phyloP scores from a whole-genome alignment of 2,113 vertebrate genomes.

The Nerophis ophidion region DNA sequence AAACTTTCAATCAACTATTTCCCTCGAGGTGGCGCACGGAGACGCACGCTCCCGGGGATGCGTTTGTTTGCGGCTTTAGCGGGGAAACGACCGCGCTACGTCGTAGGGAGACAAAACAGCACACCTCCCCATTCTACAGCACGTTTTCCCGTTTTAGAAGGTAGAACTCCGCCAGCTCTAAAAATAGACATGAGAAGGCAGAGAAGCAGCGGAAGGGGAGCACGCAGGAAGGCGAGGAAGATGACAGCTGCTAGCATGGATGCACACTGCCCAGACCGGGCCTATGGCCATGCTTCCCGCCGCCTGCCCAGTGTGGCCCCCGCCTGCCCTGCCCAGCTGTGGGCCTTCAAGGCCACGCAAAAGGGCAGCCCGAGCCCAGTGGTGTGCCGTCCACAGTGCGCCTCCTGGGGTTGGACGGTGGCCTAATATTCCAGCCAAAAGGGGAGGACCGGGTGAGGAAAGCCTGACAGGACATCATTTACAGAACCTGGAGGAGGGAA shows the following conservation, averaged over 20 bases:
- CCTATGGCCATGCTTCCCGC: conserved; percentile 47
- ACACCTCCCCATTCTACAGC: conserved; percentile 62
- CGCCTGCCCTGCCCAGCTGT: conserved; percentile 46
- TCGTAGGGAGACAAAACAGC: conserved; percentile 18
- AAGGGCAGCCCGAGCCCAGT: conserved; percentile 39
- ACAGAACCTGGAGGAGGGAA: conserved; percentile 23
- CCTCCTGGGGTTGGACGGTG: conserved; percentile 21
- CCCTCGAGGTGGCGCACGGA: conserved; percentile 19
- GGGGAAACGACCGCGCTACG: conserved; percentile 17
- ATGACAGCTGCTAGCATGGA: conserved; percentile 68
- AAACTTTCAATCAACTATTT: conserved; percentile 56
- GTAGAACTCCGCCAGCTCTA: conserved; percentile 74
- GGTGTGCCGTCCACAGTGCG: conserved; percentile 22
- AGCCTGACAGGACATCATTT: background rate
- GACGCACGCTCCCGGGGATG: too few relatives aligned
- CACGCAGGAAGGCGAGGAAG: conserved; percentile 62
- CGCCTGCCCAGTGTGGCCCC: conserved; percentile 25
- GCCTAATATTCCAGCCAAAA: conserved; percentile 3
- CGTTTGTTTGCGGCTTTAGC: too few relatives aligned
- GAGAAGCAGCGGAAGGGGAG: conserved; percentile 63
- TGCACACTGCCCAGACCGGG: conserved; percentile 62
- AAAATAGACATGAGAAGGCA: conserved; percentile 70
- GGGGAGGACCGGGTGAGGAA: conserved; percentile 22
- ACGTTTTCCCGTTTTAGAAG: conserved; percentile 70
- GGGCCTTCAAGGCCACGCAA: conserved; percentile 32